These are phyloP conservation scores for Drosophila pachea DNA, from an alignment of 1,140 invertebrate species.

Conservation along the genomic window DNA sequence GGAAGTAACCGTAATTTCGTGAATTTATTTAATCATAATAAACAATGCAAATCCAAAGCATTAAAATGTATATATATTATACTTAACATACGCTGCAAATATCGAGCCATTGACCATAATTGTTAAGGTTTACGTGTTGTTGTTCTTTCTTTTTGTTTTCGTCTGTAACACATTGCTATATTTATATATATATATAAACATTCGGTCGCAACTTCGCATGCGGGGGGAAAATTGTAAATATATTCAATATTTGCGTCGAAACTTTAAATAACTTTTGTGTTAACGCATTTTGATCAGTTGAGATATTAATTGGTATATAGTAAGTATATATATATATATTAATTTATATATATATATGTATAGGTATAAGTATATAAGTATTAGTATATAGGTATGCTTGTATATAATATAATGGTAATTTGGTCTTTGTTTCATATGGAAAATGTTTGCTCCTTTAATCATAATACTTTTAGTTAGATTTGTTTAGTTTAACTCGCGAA, in stretches of 20 bases:
- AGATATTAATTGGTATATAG: conserved; percentile 18
- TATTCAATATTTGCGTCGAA: conserved; percentile 31
- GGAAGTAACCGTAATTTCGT: not conserved
- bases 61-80: conserved; percentile 57
- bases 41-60: conserved; percentile 75
- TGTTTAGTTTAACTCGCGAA: conserved; percentile 59
- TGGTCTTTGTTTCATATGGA: conserved; percentile 61
- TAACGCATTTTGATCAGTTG: conserved; percentile 47
- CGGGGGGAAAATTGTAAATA: conserved; percentile 60
- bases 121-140: not conserved
- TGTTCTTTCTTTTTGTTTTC: not conserved
- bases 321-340: conserved; percentile 5
- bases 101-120: conserved; percentile 20
- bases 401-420: conserved; percentile 42
- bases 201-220: conserved; percentile 13
- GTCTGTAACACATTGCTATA: conserved; percentile 3
- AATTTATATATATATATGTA: conserved; percentile 12
- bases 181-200: conserved; percentile 7
- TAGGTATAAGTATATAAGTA: conserved; percentile 31
- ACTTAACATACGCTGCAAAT: conserved; percentile 33
- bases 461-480: conserved; percentile 59
- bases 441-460: conserved; percentile 53
- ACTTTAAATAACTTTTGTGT: conserved; percentile 50
- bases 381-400: conserved; percentile 39
- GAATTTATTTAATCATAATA: conserved; percentile 53